Evolutionary conservation across 2,797 vertebrate genomes (phyloP), one percentile per base, ranked within the genome.

Genomic region (Hippoglossus hippoglossus): DNA sequence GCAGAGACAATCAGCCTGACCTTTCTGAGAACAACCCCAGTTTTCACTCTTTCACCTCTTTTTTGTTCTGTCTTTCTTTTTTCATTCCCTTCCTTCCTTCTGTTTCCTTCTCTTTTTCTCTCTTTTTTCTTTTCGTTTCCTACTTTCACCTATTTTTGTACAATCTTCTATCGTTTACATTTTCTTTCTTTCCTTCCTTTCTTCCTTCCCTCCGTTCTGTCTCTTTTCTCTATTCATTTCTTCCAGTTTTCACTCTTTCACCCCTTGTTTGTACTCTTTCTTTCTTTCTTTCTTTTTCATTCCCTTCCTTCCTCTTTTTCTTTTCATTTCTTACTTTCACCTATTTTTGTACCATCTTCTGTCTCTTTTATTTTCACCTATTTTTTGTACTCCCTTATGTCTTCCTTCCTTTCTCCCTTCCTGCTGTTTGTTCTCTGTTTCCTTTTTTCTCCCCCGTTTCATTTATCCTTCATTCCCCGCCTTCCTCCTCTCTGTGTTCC

Each of bases 1-100:
- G 89, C 86, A 89, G 88, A 94, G 93, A 94, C 93, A 95, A 95
- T 94, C 94, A 94, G 93, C 78, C 88, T 95, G 94, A 95, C 94
- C 94, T 95, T 95, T 95, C 87, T 88, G 85, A 84, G 85, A 91
- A 88, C 92, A 93, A 87, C 89, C 86, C 89, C 60, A 60, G 77
- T 85, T 92, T 92, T 93, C 84, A 86, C 83, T 83, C 77, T 83
- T 89, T 91, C 79, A 84, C 85, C 77, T 88, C 55, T 79, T 80
- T 87, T 83, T 54, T 50, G 21, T 26, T 22, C 57, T 46, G 51
- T 39, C 44, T 63, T 63, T 66, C 58, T 36, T 1, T 19, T 44
- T 54, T 44, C 36, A 15, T 41, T 25, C 34, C 31, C 49, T 66
- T 41, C 44, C 54, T 36, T 44, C 16, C 31, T 26, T 49, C 44